These are phyloP conservation scores for Clistopyga incitator DNA, from an alignment of 2,888 invertebrate genomes.

Conservation along the genomic window DNA sequence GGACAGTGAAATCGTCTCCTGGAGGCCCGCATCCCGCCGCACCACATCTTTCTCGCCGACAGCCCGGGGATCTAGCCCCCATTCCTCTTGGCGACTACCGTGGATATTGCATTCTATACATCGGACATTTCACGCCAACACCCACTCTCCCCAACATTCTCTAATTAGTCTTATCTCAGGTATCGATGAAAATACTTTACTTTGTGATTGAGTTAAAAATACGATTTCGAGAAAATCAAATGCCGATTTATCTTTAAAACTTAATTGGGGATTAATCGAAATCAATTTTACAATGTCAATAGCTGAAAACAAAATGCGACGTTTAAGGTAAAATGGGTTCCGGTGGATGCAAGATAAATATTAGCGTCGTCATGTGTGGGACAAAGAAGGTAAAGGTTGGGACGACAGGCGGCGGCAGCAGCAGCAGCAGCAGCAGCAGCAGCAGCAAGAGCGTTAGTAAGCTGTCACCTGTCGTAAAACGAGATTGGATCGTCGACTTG, in stretches of 20 bases:
- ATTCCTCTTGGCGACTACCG: conserved; percentile 74
- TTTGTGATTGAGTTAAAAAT: too few species aligned
- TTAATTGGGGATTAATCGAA: too few species aligned
- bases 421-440: conserved; percentile 21
- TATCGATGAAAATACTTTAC: not conserved
- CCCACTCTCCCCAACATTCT: not conserved
- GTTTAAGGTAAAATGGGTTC: conserved; percentile 21
- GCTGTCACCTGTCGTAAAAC: conserved; percentile 67
- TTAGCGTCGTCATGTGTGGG: conserved; percentile 43
- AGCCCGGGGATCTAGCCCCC: conserved; percentile 78
- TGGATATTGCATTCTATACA: conserved; percentile 1
- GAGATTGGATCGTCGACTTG: conserved; percentile 66
- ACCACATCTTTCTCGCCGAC: conserved; percentile 81
- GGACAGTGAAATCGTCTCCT: conserved; percentile 75
- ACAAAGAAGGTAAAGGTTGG: conserved; percentile 37
- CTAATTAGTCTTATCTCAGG: not conserved
- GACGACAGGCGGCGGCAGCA: conserved; percentile 31
- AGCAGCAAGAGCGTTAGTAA: conserved; percentile 61
- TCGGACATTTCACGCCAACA: not conserved
- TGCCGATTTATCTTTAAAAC: too few species aligned
- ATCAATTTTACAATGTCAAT: too few species aligned
- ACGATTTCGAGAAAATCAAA: too few species aligned
- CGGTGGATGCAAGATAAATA: conserved; percentile 45
- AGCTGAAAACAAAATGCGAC: not conserved
- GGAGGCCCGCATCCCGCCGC: conserved; percentile 79